Percentiles rank a stretch among this genome's conserved stretches.
Conservation (phyloP, 92 coral and sea anemone genomes). For the Actinernus sp. region DNA sequence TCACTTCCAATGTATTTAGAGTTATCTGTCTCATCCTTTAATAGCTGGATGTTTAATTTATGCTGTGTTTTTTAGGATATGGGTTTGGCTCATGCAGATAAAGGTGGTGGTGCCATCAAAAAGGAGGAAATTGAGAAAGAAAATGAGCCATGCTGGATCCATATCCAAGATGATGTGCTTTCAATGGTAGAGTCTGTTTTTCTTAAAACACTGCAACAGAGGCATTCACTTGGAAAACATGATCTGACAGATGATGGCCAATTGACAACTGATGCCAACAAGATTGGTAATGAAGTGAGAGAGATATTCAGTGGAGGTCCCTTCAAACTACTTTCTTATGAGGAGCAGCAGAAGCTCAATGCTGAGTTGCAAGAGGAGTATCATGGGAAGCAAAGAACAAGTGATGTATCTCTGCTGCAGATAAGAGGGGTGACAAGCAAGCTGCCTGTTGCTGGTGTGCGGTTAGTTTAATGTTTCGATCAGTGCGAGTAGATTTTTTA, state of each 20-base stretch:
- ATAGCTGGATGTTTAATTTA: too few relatives aligned
- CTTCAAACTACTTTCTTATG: not conserved
- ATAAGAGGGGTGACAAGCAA: conserved; percentile 48
- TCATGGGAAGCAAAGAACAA: conserved; percentile 31
- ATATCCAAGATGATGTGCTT: conserved; percentile 55
- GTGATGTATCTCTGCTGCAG: conserved; percentile 31
- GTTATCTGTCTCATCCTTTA: too few relatives aligned
- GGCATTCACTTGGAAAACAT: conserved; percentile 18
- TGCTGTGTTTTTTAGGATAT: conserved; percentile 40
- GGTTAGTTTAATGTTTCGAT: conserved; percentile 26
- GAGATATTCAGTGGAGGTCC: conserved; percentile 76
- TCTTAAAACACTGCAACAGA: conserved; percentile 19
- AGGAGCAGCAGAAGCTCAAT: conserved; percentile 24
- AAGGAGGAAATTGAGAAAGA: conserved; percentile 75
- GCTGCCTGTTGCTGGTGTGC: conserved; percentile 67
- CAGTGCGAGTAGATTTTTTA: too few relatives aligned
- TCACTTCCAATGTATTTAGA: too few relatives aligned
- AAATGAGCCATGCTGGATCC: conserved; percentile 77
- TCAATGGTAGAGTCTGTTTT: conserved; percentile 60
- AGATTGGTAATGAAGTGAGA: not conserved
- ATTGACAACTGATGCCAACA: not conserved
- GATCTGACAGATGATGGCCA: not conserved
- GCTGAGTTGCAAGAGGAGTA: conserved; percentile 46
- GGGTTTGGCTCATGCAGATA: conserved; percentile 44
- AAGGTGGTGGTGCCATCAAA: too few relatives aligned